These are phyloP conservation scores for Drosophila mayri DNA, from an alignment of 1,140 invertebrate species.

Conservation along the genomic window DNA sequence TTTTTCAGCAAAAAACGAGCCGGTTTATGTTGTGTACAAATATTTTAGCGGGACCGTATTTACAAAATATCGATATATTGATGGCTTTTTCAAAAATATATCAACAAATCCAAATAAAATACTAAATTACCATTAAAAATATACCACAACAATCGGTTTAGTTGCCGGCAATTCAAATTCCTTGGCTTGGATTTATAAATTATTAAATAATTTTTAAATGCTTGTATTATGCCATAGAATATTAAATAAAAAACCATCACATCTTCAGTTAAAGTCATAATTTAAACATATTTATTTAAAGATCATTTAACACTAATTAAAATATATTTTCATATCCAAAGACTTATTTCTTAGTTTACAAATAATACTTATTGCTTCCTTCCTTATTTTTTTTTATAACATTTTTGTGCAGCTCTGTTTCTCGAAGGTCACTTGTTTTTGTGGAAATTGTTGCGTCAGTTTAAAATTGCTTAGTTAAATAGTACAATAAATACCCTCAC, in stretches of 20 bases:
- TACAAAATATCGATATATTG: neutral
- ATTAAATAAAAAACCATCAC: neutral
- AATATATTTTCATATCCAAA: slow-evolving; percentile 17
- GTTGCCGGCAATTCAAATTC: neutral
- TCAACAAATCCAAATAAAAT: neutral
- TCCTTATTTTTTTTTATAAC: neutral
- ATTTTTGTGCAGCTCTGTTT: slow-evolving; percentile 22
- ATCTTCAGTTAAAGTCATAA: neutral
- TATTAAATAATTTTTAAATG: neutral
- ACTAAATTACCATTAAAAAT: neutral
- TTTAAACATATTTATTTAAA: slow-evolving; percentile 24
- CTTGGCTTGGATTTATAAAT: neutral
- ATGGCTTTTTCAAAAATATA: neutral
- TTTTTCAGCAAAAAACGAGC: slow-evolving; percentile 36
- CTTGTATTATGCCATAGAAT: too few species aligned
- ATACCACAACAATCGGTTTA: neutral
- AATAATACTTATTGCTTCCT: slow-evolving; percentile 42
- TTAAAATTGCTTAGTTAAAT: slow-evolving; percentile 39
- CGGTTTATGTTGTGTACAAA: slow-evolving; percentile 42
- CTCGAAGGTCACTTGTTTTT: slow-evolving; percentile 40
- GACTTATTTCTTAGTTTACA: slow-evolving; percentile 27
- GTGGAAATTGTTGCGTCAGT: slow-evolving; percentile 21
- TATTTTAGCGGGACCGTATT: neutral
- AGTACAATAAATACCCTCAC: slow-evolving; percentile 37
- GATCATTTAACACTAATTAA: slow-evolving; percentile 27